Evolutionary conservation across 1,140 invertebrate species (phyloP).

Genomic region (Helicoverpa zea): DNA sequence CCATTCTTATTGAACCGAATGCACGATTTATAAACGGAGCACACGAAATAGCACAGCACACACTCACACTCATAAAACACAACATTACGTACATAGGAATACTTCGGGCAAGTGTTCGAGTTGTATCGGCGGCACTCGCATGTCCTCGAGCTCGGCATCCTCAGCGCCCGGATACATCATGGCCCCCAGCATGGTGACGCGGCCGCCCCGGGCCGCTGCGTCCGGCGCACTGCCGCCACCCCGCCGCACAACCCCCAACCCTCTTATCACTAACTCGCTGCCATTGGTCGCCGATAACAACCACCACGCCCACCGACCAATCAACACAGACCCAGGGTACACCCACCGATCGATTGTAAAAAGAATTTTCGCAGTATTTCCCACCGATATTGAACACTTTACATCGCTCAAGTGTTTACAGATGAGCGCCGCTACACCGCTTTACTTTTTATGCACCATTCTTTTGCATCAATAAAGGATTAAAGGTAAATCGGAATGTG

Average conservation of each 20-base stretch:
- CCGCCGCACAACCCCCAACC: conserved; percentile 75
- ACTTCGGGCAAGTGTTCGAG: conserved; percentile 92
- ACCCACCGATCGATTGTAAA: conserved; percentile 81
- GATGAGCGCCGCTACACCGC: conserved; percentile 52
- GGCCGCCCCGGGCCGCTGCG: conserved; percentile 76
- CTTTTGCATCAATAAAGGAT: conserved; percentile 48
- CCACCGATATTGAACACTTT: conserved; percentile 77
- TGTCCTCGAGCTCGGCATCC: conserved; percentile 82
- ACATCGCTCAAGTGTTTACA: conserved; percentile 64
- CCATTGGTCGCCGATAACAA: conserved; percentile 83
- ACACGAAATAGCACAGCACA: conserved; percentile 54
- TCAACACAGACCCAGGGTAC: conserved; percentile 65
- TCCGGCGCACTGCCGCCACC: conserved; percentile 78
- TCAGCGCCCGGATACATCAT: conserved; percentile 86
- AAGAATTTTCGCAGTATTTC: conserved; percentile 76
- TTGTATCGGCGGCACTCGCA: conserved; percentile 90
- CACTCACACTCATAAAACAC: conserved; percentile 63
- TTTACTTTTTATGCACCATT: conserved; percentile 46
- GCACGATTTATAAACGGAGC: conserved; percentile 26
- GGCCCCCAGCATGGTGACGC: conserved; percentile 82
- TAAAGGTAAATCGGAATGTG: conserved; percentile 33
- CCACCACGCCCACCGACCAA: conserved; percentile 81
- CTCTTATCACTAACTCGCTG: conserved; percentile 75
- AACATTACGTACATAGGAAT: conserved; percentile 89
- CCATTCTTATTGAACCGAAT: background rate